These are phyloP conservation scores for Microctonus aethiopoides DNA, from an alignment of 2,888 invertebrate genomes.

Conservation along the genomic window DNA sequence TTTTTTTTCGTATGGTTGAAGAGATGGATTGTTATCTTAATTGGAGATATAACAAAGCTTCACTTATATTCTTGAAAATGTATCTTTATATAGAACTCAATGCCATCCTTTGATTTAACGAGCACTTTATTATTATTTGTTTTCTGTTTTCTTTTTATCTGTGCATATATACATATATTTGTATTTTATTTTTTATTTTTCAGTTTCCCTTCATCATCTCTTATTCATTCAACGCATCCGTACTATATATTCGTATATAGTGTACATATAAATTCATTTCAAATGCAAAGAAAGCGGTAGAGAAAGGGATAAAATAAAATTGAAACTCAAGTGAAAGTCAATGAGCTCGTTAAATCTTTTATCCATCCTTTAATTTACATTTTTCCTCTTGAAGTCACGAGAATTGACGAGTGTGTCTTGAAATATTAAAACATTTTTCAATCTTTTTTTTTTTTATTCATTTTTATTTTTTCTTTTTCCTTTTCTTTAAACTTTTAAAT, in stretches of 20 bases:
- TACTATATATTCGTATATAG: not conserved
- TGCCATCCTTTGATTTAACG: slow-evolving; percentile 16
- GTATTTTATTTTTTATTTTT: not conserved
- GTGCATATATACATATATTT: no score
- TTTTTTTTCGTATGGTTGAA: not conserved
- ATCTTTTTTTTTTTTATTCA: not conserved
- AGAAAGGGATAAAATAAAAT: slow-evolving; percentile 1
- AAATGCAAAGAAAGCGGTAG: slow-evolving; percentile 17
- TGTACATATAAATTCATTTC: slow-evolving; percentile 2
- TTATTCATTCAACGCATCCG: slow-evolving; percentile 24
- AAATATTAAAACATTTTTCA: not conserved
- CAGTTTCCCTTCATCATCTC: slow-evolving; percentile 22
- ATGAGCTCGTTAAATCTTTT: slow-evolving; percentile 30
- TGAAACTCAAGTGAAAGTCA: slow-evolving; percentile 27
- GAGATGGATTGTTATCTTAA: not conserved
- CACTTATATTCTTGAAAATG: slow-evolving; percentile 29
- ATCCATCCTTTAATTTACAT: slow-evolving; percentile 24
- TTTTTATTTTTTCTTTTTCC: not conserved
- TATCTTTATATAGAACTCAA: slow-evolving; percentile 31
- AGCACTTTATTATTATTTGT: not conserved
- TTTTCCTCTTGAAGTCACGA: not conserved
- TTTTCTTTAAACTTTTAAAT: not conserved
- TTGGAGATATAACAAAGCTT: slow-evolving; percentile 8
- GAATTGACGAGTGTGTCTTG: not conserved
- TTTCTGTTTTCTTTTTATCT: no score